phyloP scores from a whole-genome alignment of 1,140 invertebrate species.

The Andricus grossulariae region DNA sequence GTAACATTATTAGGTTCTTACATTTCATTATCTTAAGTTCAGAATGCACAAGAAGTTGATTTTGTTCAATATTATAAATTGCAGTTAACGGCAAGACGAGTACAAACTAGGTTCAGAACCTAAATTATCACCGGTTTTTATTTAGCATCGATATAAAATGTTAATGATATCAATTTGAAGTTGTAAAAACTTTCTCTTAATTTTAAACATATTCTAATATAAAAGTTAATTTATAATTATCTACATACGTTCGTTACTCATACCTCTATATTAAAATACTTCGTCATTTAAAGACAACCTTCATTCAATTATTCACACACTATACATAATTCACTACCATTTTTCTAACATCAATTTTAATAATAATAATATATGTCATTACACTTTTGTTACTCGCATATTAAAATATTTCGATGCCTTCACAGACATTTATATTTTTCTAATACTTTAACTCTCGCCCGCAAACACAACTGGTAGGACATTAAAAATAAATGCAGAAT shows the following conservation, averaged over 20 bases:
- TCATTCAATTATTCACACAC: neutral
- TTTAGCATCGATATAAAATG: too few relatives aligned
- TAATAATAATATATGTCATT: neutral
- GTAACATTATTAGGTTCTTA: conserved; percentile 5
- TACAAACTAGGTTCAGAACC: neutral
- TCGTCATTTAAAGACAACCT: neutral
- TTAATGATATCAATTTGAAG: too few relatives aligned
- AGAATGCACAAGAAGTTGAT: neutral
- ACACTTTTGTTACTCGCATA: neutral
- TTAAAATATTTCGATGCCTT: conserved; percentile 2
- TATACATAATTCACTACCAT: neutral
- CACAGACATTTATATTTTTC: neutral
- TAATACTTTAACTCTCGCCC: neutral
- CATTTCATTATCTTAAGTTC: conserved; percentile 5
- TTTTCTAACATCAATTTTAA: neutral
- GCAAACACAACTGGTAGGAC: conserved; percentile 16
- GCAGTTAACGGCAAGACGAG: conserved; percentile 13
- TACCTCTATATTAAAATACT: conserved; percentile 16
- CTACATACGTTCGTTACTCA: conserved; percentile 1
- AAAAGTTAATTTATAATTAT: too few relatives aligned
- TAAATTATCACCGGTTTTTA: too few relatives aligned
- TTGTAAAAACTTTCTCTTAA: too few relatives aligned
- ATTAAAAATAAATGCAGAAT: neutral
- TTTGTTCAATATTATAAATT: neutral
- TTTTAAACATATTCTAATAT: too few relatives aligned